Conservation (phyloP, 2,113 vertebrate genomes). For the Passer montanus region DNA sequence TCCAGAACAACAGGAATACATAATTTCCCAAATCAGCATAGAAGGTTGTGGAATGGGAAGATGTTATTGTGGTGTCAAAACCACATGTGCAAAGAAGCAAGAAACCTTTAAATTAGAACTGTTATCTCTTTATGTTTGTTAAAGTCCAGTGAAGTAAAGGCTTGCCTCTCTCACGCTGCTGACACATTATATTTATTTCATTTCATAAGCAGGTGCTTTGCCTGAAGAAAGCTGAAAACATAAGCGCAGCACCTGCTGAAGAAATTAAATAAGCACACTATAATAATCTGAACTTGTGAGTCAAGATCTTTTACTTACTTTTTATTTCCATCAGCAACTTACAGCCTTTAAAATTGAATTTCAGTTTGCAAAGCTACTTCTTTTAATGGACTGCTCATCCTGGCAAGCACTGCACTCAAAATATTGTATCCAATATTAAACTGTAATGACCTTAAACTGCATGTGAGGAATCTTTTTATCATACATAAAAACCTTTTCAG, state of each 20-base stretch:
- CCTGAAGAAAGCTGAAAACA: neutral
- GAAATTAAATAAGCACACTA: neutral
- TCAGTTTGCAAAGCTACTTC: neutral
- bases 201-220: constrained; percentile 22
- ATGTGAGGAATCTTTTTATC: neutral
- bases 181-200: neutral
- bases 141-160: neutral
- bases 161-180: neutral
- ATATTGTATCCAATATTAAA: neutral
- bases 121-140: neutral
- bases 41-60: neutral
- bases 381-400: neutral
- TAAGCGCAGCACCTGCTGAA: neutral
- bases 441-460: neutral
- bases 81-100: neutral
- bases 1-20: neutral
- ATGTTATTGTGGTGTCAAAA: neutral
- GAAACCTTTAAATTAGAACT: neutral
- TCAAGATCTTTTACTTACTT: constrained; percentile 25
- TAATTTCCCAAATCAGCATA: neutral
- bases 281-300: neutral
- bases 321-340: constrained; percentile 24
- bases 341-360: constrained; percentile 10
- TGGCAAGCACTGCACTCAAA: neutral
- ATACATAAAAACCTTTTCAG: constrained; percentile 12